Evolutionary conservation across 2,797 vertebrate species (phyloP).

Genomic region (Discoglossus pictus): DNA sequence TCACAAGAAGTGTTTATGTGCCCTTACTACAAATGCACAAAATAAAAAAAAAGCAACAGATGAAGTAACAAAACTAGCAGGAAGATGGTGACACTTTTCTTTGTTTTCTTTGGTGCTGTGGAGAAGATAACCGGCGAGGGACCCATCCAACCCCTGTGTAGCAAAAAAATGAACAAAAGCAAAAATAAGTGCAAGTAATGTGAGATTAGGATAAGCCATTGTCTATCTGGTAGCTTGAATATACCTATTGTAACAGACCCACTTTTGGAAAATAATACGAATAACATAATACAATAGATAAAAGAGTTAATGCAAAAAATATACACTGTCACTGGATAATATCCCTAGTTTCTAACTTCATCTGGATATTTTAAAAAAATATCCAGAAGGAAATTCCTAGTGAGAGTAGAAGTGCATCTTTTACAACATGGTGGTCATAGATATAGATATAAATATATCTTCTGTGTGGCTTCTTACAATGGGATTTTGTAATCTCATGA

Average conservation of each 20-base stretch:
- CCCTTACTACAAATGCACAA: conserved; percentile 23
- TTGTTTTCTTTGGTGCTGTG: conserved; percentile 6
- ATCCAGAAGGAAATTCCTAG: no score
- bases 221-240: no score
- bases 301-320: neutral
- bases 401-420: no score
- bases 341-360: no score
- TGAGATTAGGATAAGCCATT: no score
- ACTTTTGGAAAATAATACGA: no score
- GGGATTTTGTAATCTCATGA: no score
- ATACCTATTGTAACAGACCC: no score
- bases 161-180: conserved; percentile 15
- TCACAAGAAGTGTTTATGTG: neutral
- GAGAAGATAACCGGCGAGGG: conserved; percentile 6
- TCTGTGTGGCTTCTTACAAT: no score
- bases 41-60: conserved; percentile 3
- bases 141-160: conserved; percentile 12
- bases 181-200: neutral
- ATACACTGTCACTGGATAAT: neutral
- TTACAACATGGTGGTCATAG: no score
- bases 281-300: neutral
- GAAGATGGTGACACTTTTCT: neutral
- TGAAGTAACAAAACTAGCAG: conserved; percentile 12
- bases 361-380: no score
- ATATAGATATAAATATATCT: no score